Percentiles rank a stretch among this genome's conserved stretches.
Conservation (phyloP, 2,888 invertebrate species). For the Ormyrus labotus region DNA sequence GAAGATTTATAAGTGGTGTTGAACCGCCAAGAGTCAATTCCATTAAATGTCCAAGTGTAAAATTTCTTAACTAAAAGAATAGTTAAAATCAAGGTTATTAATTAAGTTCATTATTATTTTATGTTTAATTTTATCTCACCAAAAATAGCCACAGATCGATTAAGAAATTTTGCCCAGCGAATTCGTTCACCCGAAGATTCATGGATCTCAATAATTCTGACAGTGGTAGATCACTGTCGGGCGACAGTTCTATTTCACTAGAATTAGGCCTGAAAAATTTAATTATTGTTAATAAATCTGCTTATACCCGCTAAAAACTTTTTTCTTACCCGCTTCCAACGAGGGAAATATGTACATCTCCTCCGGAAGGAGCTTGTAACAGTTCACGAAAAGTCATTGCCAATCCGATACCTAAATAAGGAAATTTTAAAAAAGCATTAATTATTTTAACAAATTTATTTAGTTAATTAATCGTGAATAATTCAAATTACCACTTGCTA, state of each 20-base stretch:
- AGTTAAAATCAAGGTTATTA: slow-evolving; percentile 5
- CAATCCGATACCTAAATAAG: slow-evolving; percentile 36
- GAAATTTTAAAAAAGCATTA: slow-evolving; percentile 1
- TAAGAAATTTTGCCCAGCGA: slow-evolving; percentile 60
- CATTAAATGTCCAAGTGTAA: slow-evolving; percentile 62
- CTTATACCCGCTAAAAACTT: not conserved
- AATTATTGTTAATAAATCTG: not conserved
- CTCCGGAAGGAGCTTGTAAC: slow-evolving; percentile 17
- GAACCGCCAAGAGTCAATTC: slow-evolving; percentile 60
- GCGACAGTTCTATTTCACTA: slow-evolving; percentile 34
- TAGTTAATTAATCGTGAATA: not conserved
- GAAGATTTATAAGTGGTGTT: slow-evolving; percentile 61
- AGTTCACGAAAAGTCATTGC: slow-evolving; percentile 42
- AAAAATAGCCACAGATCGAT: slow-evolving; percentile 60
- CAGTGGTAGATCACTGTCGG: slow-evolving; percentile 36
- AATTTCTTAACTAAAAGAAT: slow-evolving; percentile 61
- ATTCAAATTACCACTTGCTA: slow-evolving; percentile 27
- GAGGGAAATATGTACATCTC: slow-evolving; percentile 43
- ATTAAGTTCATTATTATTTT: not conserved
- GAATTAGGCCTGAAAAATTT: slow-evolving; percentile 34
- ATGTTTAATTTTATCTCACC: slow-evolving; percentile 57
- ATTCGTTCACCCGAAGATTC: slow-evolving; percentile 39
- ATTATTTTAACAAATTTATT: not conserved
- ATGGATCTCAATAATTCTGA: slow-evolving; percentile 42
- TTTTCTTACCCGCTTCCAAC: slow-evolving; percentile 42